These are phyloP conservation scores for Limonius californicus DNA, from an alignment of 1,140 invertebrate species.

Conservation along the genomic window DNA sequence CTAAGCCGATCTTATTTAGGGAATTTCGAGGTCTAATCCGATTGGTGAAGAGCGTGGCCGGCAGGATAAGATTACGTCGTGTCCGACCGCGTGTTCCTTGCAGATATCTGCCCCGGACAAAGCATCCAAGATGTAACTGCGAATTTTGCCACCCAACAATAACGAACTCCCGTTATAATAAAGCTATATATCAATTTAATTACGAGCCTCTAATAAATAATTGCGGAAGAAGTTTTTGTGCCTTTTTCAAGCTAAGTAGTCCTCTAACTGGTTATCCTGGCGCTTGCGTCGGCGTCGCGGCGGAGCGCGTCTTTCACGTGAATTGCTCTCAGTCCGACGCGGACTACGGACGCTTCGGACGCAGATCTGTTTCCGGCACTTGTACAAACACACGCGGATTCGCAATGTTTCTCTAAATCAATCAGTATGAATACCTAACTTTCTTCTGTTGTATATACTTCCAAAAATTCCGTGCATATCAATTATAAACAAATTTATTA, in stretches of 20 bases:
- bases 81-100: slow-evolving; percentile 1
- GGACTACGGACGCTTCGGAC: slow-evolving; percentile 9
- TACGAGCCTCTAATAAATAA: slow-evolving; percentile 27
- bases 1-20: slow-evolving; percentile 17
- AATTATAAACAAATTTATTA: background rate
- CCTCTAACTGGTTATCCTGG: slow-evolving; percentile 4
- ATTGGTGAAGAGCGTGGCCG: slow-evolving; percentile 9
- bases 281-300: slow-evolving; percentile 16
- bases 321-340: slow-evolving; percentile 22
- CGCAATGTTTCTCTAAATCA: background rate
- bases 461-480: background rate
- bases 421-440: background rate
- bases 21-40: slow-evolving; percentile 12
- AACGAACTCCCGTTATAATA: background rate
- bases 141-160: background rate
- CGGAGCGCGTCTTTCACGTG: slow-evolving; percentile 17
- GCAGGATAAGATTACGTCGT: slow-evolving; percentile 16
- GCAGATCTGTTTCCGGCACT: background rate
- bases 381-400: background rate
- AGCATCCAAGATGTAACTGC: background rate
- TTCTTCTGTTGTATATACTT: too few relatives aligned
- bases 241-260: slow-evolving; percentile 12
- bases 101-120: background rate
- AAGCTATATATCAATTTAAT: slow-evolving; percentile 29
- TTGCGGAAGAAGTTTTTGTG: slow-evolving; percentile 13